Conservation (phyloP, 2,113 vertebrate genomes). For the Cichladusa arquata region DNA sequence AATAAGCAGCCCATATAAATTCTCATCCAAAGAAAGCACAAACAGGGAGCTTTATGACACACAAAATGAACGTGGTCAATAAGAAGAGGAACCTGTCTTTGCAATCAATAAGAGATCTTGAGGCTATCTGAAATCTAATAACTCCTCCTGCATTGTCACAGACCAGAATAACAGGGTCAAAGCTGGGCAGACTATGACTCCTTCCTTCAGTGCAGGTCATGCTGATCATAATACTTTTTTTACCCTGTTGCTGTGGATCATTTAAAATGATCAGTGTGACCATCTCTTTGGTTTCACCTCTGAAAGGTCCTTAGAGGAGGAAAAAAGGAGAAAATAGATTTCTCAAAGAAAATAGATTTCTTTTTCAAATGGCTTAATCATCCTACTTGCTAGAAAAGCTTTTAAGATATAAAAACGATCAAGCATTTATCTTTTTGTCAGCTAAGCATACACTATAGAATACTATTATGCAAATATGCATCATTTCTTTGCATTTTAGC, state of each 20-base stretch:
- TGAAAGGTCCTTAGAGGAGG: background rate
- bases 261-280: constrained; percentile 81
- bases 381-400: background rate
- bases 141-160: constrained; percentile 87
- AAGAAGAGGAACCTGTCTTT: constrained; percentile 77
- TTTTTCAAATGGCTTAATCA: constrained; percentile 21
- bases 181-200: constrained; percentile 83
- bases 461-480: constrained; percentile 15
- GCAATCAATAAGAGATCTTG: constrained; percentile 82
- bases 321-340: background rate
- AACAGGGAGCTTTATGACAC: constrained; percentile 2
- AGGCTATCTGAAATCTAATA: constrained; percentile 85
- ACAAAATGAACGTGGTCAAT: constrained; percentile 32
- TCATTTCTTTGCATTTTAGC: no score
- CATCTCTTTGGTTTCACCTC: constrained; percentile 83
- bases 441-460: background rate
- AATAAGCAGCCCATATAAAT: background rate
- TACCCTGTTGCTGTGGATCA: constrained; percentile 83
- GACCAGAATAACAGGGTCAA: constrained; percentile 84
- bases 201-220: constrained; percentile 83
- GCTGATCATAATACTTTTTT: constrained; percentile 80
- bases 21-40: constrained; percentile 14
- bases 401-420: background rate
- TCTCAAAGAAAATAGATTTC: background rate
- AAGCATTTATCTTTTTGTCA: constrained; percentile 44